A percentile compares a stretch with the other conserved stretches of the same genome.
phyloP scores from a whole-genome alignment of 2,113 vertebrate genomes.

The Loxodonta africana region DNA sequence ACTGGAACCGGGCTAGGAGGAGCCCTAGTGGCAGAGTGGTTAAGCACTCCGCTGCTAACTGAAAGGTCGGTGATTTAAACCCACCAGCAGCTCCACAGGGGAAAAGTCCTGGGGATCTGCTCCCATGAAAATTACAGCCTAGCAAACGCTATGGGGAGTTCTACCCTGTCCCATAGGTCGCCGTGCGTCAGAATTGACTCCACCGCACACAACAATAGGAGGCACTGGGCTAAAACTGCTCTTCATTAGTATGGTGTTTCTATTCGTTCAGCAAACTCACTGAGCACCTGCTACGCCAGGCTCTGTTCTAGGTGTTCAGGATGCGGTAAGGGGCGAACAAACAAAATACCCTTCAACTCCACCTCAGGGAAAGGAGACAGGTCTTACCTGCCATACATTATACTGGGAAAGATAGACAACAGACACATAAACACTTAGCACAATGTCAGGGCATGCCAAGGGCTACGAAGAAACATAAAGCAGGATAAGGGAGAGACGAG shows the following conservation, averaged over 20 bases:
- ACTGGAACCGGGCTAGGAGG: not conserved
- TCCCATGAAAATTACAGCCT: too few relatives aligned
- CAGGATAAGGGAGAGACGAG: not conserved
- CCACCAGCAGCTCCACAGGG: too few relatives aligned
- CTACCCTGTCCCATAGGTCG: too few relatives aligned
- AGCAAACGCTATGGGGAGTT: not conserved
- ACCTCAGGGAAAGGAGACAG: not conserved
- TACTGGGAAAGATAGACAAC: conserved; percentile 2
- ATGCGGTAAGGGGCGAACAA: not conserved
- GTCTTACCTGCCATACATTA: not conserved
- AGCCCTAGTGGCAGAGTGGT: not conserved
- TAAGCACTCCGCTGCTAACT: not conserved
- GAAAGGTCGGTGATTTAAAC: not conserved
- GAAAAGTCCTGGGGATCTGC: too few relatives aligned
- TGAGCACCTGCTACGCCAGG: not conserved
- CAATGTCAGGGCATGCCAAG: not conserved
- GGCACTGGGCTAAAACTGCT: not conserved
- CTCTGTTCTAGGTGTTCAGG: not conserved
- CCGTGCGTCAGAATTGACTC: not conserved
- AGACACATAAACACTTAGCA: conserved; percentile 24
- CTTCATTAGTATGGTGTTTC: conserved; percentile 8
- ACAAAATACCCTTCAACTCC: conserved; percentile 5
- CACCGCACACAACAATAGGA: not conserved
- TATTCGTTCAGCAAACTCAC: not conserved
- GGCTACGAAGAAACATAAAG: conserved; percentile 1